Conservation (phyloP, 1,140 invertebrate species). For the Mya arenaria region DNA sequence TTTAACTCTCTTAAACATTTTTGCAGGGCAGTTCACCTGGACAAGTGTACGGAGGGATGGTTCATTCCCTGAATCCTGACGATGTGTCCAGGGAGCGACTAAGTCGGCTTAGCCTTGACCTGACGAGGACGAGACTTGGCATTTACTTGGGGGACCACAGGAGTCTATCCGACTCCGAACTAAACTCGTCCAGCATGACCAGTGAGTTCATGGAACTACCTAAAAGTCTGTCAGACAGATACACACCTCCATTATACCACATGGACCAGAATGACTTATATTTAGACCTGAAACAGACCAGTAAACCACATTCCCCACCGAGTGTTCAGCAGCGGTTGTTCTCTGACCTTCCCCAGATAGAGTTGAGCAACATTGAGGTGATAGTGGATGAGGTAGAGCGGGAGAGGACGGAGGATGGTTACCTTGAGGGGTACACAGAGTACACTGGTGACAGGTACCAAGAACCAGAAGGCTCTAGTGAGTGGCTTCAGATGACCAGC, state of each 20-base stretch:
- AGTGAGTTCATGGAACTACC: conserved; percentile 39
- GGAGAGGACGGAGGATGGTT: not conserved
- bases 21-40: too few relatives aligned
- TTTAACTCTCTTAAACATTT: too few relatives aligned
- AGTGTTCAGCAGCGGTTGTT: not conserved
- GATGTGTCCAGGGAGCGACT: too few relatives aligned
- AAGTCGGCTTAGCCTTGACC: conserved; percentile 24
- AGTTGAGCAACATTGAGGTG: conserved; percentile 38
- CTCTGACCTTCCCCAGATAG: conserved; percentile 21
- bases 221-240: too few relatives aligned
- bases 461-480: not conserved
- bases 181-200: conserved; percentile 5
- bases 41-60: too few relatives aligned
- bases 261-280: not conserved
- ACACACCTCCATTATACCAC: not conserved
- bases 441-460: not conserved
- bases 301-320: not conserved
- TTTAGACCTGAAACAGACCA: not conserved
- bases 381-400: not conserved
- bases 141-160: not conserved
- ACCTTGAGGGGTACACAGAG: not conserved
- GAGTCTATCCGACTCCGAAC: conserved; percentile 41
- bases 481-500: conserved; percentile 20
- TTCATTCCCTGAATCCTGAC: too few relatives aligned
- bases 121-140: not conserved